Evolutionary conservation across 37 sponge, comb jelly and placozoan genomes (phyloP).

Genomic region (Lycopodina hypogea): DNA sequence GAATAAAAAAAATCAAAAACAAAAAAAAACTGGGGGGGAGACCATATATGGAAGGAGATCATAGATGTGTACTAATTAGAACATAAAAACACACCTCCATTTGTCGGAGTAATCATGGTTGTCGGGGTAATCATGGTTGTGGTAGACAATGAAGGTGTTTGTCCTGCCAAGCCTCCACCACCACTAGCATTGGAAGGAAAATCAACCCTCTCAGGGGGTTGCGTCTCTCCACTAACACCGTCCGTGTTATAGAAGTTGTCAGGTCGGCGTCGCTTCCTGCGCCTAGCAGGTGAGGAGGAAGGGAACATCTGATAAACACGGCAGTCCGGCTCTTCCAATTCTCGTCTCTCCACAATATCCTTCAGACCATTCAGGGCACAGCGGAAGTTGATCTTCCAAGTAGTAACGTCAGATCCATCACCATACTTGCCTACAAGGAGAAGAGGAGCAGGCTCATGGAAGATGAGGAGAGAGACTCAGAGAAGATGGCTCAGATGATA

Average conservation of each 20-base stretch:
- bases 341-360: constrained; percentile 70
- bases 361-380: constrained; percentile 90
- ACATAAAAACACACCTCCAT: too few species aligned
- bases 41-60: too few species aligned
- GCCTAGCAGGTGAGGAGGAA: constrained; percentile 10
- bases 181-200: constrained; percentile 5
- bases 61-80: too few species aligned
- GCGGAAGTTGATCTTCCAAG: constrained; percentile 95
- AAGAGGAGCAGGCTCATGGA: neutral
- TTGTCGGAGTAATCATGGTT: too few species aligned
- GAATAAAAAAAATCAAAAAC: too few species aligned
- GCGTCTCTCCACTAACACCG: neutral
- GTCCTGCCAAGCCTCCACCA: too few species aligned
- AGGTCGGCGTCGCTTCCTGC: constrained; percentile 38
- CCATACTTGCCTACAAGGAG: constrained; percentile 45
- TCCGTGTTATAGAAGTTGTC: constrained; percentile 21
- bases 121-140: constrained; percentile 17
- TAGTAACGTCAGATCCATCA: constrained; percentile 68
- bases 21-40: too few species aligned
- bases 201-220: constrained; percentile 22
- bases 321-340: constrained; percentile 66
- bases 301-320: constrained; percentile 79
- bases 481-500: neutral
- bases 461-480: neutral
- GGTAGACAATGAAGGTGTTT: neutral